Evolutionary conservation across 2,888 invertebrate genomes (phyloP), one percentile per base, ranked within the genome.

Genomic region (Volucella inflata): DNA sequence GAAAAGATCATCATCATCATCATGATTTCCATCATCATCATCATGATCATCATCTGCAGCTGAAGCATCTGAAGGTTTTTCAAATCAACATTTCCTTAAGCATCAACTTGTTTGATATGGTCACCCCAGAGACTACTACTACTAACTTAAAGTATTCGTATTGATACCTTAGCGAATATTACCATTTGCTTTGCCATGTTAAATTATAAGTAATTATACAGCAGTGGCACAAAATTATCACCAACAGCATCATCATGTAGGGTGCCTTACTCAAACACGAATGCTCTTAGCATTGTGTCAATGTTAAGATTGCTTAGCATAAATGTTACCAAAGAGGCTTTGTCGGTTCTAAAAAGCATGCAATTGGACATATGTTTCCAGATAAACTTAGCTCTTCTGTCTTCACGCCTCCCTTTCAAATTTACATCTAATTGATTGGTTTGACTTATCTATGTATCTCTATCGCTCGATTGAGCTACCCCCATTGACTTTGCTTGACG

Each of bases 201-300:
- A 57, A 81, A 76, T 85, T 68, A 50, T 55, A 59, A 40, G 62
- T 72, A 68, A 85, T 85, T 81, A 68, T 68, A 67, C 76, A 71
- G 75, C 84, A 71, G 65, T 76, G 16, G n/a, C 53, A 40, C 16
- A 21, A 57, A 10, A 42, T 9, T 38, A 14, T 9, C 8, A 48
- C 4, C 8, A 11, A 21, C 1, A 60, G 60, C 59, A 14, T 57
- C 40, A 46, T 50, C 60, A 72, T 51, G 36, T 72, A 38, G 30
- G 21, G 42, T 51, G 51, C 42, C 51, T 79, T 57, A 44, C 53
- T 40, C 48, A 71, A 76, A 64, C 60, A 85, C 51, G 40, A 76
- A 60, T 46, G 81, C 67, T 85, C 53, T 76, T 38, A 85, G 81
- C 85, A 50, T 81, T 68, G 81, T 85, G 72, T 77, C 84, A 84